These are phyloP conservation scores for Mechanitis messenoides DNA, from an alignment of 2,888 invertebrate species.

Conservation along the genomic window DNA sequence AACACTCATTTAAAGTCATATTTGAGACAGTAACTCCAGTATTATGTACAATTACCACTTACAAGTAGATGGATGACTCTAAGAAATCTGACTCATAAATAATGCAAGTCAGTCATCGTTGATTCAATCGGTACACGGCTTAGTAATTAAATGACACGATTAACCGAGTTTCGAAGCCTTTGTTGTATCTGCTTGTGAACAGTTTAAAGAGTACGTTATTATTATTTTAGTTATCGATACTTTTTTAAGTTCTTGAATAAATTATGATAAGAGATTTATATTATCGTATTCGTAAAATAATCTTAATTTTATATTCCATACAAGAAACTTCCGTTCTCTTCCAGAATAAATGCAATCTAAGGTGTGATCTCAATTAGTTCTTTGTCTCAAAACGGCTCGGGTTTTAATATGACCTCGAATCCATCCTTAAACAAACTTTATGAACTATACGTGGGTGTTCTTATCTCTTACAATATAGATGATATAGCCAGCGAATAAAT, in stretches of 20 bases:
- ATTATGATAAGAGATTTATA: too few relatives aligned
- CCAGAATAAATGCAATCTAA: not conserved
- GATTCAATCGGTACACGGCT: conserved; percentile 29
- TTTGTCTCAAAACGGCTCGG: conserved; percentile 1
- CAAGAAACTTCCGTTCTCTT: too few relatives aligned
- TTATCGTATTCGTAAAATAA: too few relatives aligned
- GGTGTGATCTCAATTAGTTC: not conserved
- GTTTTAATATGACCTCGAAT: not conserved
- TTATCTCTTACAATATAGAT: conserved; percentile 1
- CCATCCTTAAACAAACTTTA: not conserved
- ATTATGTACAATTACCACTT: conserved; percentile 23
- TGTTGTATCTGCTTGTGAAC: conserved; percentile 13
- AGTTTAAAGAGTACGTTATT: conserved; percentile 4
- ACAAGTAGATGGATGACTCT: conserved; percentile 22
- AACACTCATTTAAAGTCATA: too few relatives aligned
- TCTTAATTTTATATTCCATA: too few relatives aligned
- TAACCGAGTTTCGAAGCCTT: conserved; percentile 20
- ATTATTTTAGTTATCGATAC: too few relatives aligned
- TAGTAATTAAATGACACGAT: conserved; percentile 24
- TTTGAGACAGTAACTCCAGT: not conserved
- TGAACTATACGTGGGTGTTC: not conserved
- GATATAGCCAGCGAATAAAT: not conserved
- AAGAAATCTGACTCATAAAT: conserved; percentile 29
- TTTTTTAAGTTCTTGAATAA: too few relatives aligned
- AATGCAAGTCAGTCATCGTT: conserved; percentile 31